These are phyloP conservation scores for Turdus rufiventris DNA, from an alignment of 2,113 vertebrate species.

Conservation along the genomic window DNA sequence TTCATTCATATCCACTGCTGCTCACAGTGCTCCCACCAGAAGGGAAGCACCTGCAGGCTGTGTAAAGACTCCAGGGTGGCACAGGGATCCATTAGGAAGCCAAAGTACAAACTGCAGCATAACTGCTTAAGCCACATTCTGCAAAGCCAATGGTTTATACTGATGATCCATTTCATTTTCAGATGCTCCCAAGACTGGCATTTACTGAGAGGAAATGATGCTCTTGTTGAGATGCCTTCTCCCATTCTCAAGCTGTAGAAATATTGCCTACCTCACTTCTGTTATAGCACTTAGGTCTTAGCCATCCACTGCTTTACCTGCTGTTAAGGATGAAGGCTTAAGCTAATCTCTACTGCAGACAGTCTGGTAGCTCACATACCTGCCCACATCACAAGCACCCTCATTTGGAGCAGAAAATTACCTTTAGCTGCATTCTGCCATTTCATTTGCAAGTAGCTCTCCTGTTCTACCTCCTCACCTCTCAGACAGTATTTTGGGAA, in stretches of 20 bases:
- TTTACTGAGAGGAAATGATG: neutral
- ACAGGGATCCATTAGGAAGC: neutral
- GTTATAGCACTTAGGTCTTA: neutral
- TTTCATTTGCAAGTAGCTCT: neutral
- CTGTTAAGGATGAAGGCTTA: neutral
- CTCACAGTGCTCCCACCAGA: neutral
- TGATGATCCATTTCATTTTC: neutral
- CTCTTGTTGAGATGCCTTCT: neutral
- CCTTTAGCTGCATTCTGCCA: neutral
- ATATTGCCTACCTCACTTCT: neutral
- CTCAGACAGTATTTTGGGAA: neutral
- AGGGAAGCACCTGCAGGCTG: neutral
- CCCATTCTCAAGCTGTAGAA: neutral
- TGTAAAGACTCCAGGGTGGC: neutral
- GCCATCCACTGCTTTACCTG: neutral
- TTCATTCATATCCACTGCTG: neutral
- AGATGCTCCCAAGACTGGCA: neutral
- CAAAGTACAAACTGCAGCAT: neutral
- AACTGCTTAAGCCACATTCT: neutral
- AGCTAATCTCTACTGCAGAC: neutral
- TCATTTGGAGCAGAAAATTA: neutral
- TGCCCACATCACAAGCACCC: neutral
- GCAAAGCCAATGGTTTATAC: neutral
- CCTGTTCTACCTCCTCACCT: neutral
- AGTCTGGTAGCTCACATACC: neutral